Evolutionary conservation across 2,888 invertebrate species (phyloP).

Genomic region (Lasius platythorax): DNA sequence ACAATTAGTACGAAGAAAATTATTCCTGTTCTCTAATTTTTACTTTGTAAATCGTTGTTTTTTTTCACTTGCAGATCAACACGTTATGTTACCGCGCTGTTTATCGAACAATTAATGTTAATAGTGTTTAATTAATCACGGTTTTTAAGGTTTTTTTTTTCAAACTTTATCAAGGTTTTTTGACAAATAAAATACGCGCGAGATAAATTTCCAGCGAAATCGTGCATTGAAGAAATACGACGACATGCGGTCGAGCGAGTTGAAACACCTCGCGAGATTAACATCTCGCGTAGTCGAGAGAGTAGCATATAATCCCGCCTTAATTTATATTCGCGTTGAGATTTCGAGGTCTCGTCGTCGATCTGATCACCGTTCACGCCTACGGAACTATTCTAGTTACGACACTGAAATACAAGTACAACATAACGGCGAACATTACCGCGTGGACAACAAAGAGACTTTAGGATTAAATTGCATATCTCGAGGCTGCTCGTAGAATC

Average conservation of each 20-base stretch:
- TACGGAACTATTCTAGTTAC: conserved; percentile 70
- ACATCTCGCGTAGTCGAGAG: conserved; percentile 29
- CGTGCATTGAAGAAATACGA: background rate
- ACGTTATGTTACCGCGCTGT: background rate
- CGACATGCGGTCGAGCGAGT: conserved; percentile 19
- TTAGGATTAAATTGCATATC: conserved; percentile 34
- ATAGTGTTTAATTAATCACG: conserved; percentile 9
- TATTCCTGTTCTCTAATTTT: background rate
- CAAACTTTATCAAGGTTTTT: background rate
- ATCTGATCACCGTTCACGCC: conserved; percentile 64
- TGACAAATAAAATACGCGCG: background rate
- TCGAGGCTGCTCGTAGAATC: conserved; percentile 35
- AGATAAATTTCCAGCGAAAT: conserved; percentile 15
- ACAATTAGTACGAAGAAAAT: conserved; percentile 29
- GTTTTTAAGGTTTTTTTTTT: background rate
- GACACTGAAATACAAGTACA: conserved; percentile 51
- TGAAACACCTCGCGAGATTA: conserved; percentile 46
- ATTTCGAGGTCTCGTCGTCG: conserved; percentile 64
- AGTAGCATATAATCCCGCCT: conserved; percentile 42
- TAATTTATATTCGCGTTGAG: conserved; percentile 65
- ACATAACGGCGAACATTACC: conserved; percentile 16
- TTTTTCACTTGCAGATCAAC: background rate
- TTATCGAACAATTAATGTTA: background rate
- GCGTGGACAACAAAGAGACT: conserved; percentile 47
- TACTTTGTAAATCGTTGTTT: background rate